Evolutionary conservation across 1,140 invertebrate genomes (phyloP), one percentile per base, ranked within the genome.

Genomic region (Pygmarrhopalites habei): DNA sequence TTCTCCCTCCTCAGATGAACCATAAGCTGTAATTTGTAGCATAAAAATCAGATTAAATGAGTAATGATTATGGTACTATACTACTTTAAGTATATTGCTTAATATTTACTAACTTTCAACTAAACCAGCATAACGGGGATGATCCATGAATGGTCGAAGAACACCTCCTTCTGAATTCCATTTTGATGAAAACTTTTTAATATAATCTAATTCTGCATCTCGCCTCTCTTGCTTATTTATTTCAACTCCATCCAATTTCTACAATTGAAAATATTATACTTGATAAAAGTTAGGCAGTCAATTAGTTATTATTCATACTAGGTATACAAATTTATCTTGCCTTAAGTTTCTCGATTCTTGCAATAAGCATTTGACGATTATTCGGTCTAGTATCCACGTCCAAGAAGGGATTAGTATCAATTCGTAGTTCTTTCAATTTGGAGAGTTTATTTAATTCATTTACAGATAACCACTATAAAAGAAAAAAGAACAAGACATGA

Each of bases 181-280:
- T 56, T 86, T 82, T 23, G 80, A 75, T 0, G 85, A 85, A 77
- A 85, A 86, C 23, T 84, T 81, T 77, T 92, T 93, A 70, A 92
- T 76, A 73, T 92, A 92, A 77, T 93, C 90, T 62, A 91, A 86
- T 72, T 92, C 89, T 0, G 90, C 86, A n/a, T 88, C 89, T 72
- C 85, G 80, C 64, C 88, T 81, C 65, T 90, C 83, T 49, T 85
- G 82, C 1, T 77, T 70, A 7, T 76, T 77, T 65, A 92, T 83
- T 75, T 80, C 74, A 23, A 82, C 82, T 19, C 85, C 83, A 76
- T 90, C 90, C 4, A 89, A 74, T 72, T 81, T 78, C 78, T 85
- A 75, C n/a, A 41, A 82, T 72, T 61, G 64, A 72, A 39, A 69
- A 64, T 53, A 62, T 58, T 65, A 39, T 53, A 60, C 28, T 52